phyloP scores from a whole-genome alignment of 2,113 vertebrate species.

The Tiliqua scincoides region DNA sequence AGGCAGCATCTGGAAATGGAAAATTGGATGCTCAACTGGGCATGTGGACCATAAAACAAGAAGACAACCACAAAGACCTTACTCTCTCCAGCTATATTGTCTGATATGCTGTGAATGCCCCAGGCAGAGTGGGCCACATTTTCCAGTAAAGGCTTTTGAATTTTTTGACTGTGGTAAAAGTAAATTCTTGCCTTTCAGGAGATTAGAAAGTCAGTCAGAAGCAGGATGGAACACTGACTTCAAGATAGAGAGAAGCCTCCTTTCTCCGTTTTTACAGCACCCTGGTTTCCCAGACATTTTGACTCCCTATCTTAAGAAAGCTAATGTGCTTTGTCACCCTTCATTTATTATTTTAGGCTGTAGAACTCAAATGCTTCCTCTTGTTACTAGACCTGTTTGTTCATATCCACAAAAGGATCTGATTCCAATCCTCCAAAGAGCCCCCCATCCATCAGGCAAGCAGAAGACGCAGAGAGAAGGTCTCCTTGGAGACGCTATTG shows the following conservation, averaged over 20 bases:
- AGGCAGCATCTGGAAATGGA: not conserved
- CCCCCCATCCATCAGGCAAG: conserved; percentile 71
- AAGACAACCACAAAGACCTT: fast-evolving
- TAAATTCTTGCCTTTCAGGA: conserved; percentile 22
- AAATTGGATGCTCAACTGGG: not conserved
- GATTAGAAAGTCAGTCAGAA: conserved; percentile 4
- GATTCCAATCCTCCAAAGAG: conserved; percentile 68
- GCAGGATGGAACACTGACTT: conserved; percentile 56
- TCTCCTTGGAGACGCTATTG: conserved; percentile 66
- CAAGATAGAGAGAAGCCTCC: conserved; percentile 28
- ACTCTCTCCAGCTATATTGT: not conserved
- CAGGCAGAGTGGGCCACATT: not conserved
- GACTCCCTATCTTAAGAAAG: conserved; percentile 73
- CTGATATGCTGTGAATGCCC: not conserved
- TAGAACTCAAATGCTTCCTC: conserved; percentile 35
- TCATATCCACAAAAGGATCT: conserved; percentile 76
- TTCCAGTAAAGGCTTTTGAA: not conserved
- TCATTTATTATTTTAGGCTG: conserved; percentile 66
- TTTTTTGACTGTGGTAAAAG: conserved; percentile 16
- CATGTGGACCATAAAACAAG: not conserved
- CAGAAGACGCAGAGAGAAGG: conserved; percentile 69
- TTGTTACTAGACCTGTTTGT: conserved; percentile 77
- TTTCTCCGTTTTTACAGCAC: conserved; percentile 56
- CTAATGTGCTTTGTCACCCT: conserved; percentile 73
- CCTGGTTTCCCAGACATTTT: conserved; percentile 68